Evolutionary conservation across 1,140 invertebrate genomes (phyloP), one percentile per base, ranked within the genome.

Genomic region (Lysiphlebus fabarum): DNA sequence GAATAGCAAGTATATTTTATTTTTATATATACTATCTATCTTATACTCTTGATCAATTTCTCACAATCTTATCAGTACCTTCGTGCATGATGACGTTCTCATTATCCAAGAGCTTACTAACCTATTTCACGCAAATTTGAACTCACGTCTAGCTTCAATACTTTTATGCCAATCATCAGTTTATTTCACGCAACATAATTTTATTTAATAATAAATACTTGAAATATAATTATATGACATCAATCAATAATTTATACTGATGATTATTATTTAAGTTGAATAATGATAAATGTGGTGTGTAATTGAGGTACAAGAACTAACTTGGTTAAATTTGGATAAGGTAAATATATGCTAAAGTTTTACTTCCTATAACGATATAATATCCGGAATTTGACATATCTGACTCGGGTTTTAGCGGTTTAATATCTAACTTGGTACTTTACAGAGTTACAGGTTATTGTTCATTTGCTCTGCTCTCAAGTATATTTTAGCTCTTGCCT

Each of bases 391-490:
- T 34, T 34, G 47, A 49, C 26, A 49, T 34, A 8, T 11, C 42
- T 38, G 11, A 44, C 34, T 11, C 17, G 17, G 26, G 47, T 2
- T n/a, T 49, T 8, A 26, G 53, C 40, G 56, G 60, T 62, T 62
- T 65, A 66, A 65, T 66, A 65, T 61, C 61, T 41, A 56, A 55
- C 44, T 62, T 43, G 53, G 53, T 56, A 42, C 38, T 65, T 54
- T 36, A 26, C 5, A 8, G 47, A 34, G 8, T 49, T 4, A 26
- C n/a, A 0, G 17, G 17, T 26, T 26, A 26, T 26, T 10, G 47
- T 49, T 8, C 47, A 36, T 34, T 49, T 4, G 2, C 17, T 4
- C 17, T 26, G 4, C 17, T 26, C 17, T 26, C 17, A 26, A 26
- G 17, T 26, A 26, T 4, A 26, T 26, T 26, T 26, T 4, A 2